A percentile compares a stretch with the other conserved stretches of the same genome.
These are phyloP conservation scores for Hucho hucho DNA, from an alignment of 2,113 vertebrate genomes.

Conservation along the genomic window DNA sequence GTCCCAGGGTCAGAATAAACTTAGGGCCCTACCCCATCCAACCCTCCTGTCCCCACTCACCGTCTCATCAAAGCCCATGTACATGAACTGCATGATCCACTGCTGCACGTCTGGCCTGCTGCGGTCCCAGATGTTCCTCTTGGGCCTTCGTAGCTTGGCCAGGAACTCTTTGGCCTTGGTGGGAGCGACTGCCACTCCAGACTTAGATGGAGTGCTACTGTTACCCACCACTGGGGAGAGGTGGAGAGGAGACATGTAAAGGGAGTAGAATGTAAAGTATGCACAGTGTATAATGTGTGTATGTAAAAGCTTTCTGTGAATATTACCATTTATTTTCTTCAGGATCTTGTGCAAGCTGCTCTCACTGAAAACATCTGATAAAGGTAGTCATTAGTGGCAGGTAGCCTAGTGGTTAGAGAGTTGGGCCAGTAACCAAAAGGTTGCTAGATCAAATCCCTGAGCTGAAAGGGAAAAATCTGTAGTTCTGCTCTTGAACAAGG, in stretches of 20 bases:
- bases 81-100: slow-evolving; percentile 95
- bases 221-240: slow-evolving; percentile 45
- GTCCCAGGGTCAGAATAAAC: no score
- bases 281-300: no score
- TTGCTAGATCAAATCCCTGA: no score
- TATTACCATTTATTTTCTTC: slow-evolving; percentile 79
- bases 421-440: no score
- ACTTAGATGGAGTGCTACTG: slow-evolving; percentile 30
- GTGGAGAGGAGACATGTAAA: slow-evolving; percentile 1
- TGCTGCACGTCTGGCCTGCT: slow-evolving; percentile 88
- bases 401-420: no score
- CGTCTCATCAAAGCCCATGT: slow-evolving; percentile 89
- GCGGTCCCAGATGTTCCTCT: slow-evolving; percentile 89
- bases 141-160: slow-evolving; percentile 75
- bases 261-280: no score
- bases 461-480: no score
- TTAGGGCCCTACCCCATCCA: background rate
- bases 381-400: background rate
- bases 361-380: slow-evolving; percentile 75
- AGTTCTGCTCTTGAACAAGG: no score
- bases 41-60: slow-evolving; percentile 69
- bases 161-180: slow-evolving; percentile 85
- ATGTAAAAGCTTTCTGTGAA: background rate
- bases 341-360: slow-evolving; percentile 82
- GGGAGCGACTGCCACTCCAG: slow-evolving; percentile 67